phyloP scores from a whole-genome alignment of 2,113 vertebrate species.

The Sinocyclocheilus maitianheensis region DNA sequence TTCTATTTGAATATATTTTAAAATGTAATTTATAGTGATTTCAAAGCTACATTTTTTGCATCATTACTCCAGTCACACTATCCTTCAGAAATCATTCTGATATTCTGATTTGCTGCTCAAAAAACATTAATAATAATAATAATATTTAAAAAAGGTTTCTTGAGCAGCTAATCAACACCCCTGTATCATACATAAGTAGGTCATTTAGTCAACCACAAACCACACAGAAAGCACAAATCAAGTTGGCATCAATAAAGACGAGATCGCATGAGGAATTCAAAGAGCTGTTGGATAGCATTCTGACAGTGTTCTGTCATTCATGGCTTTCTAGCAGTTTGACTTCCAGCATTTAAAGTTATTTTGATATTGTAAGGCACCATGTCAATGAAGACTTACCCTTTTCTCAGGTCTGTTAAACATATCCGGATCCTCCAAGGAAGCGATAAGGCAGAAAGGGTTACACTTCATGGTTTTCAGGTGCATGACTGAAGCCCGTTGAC shows the following conservation, averaged over 20 bases:
- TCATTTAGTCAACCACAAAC: background rate
- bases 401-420: slow-evolving; percentile 83
- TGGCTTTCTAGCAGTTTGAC: background rate
- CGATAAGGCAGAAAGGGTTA: slow-evolving; percentile 87
- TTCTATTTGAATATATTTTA: no score
- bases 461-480: slow-evolving; percentile 91
- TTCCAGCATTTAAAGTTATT: background rate
- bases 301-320: background rate
- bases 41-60: no score
- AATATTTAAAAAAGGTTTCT: no score
- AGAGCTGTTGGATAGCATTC: background rate
- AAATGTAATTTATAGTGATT: no score
- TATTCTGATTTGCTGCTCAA: no score
- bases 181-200: background rate
- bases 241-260: background rate
- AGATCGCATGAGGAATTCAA: background rate
- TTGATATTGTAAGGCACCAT: background rate
- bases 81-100: no score
- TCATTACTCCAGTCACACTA: no score
- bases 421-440: slow-evolving; percentile 83
- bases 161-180: no score
- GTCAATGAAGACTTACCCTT: slow-evolving; percentile 77
- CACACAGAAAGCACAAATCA: background rate
- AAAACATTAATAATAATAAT: no score
- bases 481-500: slow-evolving; percentile 73